Percentiles rank a stretch among this genome's conserved stretches.
Evolutionary conservation across 2,113 vertebrate species (phyloP).

Genomic region (Apodemus speciosus): DNA sequence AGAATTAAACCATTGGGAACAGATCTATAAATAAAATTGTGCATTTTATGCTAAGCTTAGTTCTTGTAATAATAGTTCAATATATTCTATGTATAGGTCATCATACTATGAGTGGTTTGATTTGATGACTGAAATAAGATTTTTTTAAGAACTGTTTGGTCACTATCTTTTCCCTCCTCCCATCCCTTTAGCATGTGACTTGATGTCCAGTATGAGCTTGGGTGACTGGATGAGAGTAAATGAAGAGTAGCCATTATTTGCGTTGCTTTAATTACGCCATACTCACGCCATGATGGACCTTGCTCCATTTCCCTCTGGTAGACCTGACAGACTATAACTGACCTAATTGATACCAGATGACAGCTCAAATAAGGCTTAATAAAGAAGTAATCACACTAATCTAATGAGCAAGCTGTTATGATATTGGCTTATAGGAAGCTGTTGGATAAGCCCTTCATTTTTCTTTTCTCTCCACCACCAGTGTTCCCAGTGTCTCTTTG

Average conservation of each 20-base stretch:
- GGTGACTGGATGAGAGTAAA: constrained; percentile 65
- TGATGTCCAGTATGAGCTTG: constrained; percentile 24
- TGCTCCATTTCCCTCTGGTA: constrained; percentile 72
- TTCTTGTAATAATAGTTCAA: background rate
- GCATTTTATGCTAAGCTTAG: background rate
- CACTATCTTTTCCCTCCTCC: background rate
- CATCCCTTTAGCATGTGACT: constrained; percentile 40
- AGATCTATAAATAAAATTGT: constrained; percentile 28
- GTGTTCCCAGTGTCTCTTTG: background rate
- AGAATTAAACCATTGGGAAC: constrained; percentile 1
- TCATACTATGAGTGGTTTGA: constrained; percentile 33
- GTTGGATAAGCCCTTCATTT: constrained; percentile 58
- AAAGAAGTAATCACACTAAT: constrained; percentile 81
- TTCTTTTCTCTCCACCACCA: constrained; percentile 61
- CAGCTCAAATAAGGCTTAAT: constrained; percentile 80
- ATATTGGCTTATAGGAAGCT: constrained; percentile 72
- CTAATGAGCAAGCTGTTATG: constrained; percentile 81
- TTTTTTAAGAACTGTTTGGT: constrained; percentile 52
- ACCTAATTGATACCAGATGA: constrained; percentile 81
- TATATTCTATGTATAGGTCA: constrained; percentile 53
- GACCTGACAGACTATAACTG: constrained; percentile 77
- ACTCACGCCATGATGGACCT: constrained; percentile 67
- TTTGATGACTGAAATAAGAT: constrained; percentile 31
- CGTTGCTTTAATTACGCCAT: constrained; percentile 61
- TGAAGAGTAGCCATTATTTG: constrained; percentile 75